Conservation (phyloP, 2,113 vertebrate genomes). For the Cairina moschata region DNA sequence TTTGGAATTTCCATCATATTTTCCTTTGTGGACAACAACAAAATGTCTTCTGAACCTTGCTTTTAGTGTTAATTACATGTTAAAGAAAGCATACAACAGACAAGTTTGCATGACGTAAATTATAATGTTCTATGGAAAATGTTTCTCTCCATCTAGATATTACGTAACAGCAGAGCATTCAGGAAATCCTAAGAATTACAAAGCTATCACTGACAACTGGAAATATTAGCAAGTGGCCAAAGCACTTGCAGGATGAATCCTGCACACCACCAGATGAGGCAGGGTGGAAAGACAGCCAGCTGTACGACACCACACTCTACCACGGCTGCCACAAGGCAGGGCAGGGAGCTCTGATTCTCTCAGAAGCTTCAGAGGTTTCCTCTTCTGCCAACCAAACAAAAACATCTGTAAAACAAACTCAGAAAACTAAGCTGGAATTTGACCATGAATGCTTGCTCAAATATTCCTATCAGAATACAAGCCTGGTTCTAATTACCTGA, state of each 20-base stretch:
- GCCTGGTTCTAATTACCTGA: background rate
- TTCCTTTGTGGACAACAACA: background rate
- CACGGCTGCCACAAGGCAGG: background rate
- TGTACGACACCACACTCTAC: background rate
- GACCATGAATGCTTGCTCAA: background rate
- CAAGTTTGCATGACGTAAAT: background rate
- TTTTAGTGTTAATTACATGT: background rate
- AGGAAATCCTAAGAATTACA: background rate
- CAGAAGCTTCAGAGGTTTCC: background rate
- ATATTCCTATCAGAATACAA: background rate
- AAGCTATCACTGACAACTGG: background rate
- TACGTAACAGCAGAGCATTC: background rate
- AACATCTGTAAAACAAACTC: background rate
- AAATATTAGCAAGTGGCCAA: background rate
- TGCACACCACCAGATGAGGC: background rate
- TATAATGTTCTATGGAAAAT: background rate
- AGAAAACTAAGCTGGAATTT: background rate
- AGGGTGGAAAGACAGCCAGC: background rate
- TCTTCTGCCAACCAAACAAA: background rate
- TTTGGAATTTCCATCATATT: background rate
- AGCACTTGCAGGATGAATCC: background rate
- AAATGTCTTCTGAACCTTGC: background rate
- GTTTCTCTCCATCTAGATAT: background rate
- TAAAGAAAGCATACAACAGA: background rate
- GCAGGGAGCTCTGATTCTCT: background rate